phyloP scores from a whole-genome alignment of 2,888 invertebrate genomes.

The Eilema depressum region DNA sequence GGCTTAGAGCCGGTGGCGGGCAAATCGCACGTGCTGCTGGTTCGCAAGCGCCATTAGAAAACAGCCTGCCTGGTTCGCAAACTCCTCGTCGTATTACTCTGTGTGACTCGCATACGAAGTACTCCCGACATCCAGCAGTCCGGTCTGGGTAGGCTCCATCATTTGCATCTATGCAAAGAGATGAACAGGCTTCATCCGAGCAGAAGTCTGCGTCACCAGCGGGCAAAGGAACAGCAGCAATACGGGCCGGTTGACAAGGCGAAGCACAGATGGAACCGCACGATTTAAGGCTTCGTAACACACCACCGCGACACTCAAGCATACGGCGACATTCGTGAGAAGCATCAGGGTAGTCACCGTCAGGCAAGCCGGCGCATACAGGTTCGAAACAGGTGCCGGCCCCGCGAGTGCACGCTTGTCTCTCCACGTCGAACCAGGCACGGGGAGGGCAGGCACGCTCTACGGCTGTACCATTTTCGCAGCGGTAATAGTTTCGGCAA shows the following conservation, averaged over 20 bases:
- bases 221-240: constrained; percentile 78
- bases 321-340: constrained; percentile 86
- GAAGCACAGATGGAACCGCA: constrained; percentile 64
- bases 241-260: constrained; percentile 77
- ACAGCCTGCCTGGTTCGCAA: constrained; percentile 84
- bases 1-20: constrained; percentile 77
- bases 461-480: constrained; percentile 79
- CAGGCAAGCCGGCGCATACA: constrained; percentile 85
- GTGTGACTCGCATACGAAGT: constrained; percentile 85
- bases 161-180: constrained; percentile 81
- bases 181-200: constrained; percentile 80
- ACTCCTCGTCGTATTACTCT: constrained; percentile 85
- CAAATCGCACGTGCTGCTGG: constrained; percentile 76
- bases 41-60: constrained; percentile 84
- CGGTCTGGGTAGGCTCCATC: constrained; percentile 88
- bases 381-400: constrained; percentile 88
- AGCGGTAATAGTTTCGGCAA: constrained; percentile 87
- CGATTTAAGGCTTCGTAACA: constrained; percentile 71
- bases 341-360: constrained; percentile 87
- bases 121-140: constrained; percentile 85
- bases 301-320: constrained; percentile 81
- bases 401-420: constrained; percentile 83
- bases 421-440: constrained; percentile 85
- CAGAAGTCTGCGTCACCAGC: constrained; percentile 84
- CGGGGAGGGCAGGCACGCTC: constrained; percentile 84